Conservation (phyloP, 1,140 invertebrate species). For the Latrodectus geometricus region DNA sequence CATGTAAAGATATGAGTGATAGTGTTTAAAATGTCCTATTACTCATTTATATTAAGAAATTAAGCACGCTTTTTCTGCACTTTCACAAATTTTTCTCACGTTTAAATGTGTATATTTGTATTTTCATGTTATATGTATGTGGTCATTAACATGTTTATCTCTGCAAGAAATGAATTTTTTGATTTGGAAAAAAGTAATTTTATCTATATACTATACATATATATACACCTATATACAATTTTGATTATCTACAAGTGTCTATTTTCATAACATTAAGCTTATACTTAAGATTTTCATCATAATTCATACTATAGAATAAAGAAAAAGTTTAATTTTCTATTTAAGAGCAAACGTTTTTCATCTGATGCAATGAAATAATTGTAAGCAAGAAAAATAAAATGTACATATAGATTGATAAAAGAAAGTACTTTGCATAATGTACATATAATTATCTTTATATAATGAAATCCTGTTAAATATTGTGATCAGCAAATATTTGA, state of each 20-base stretch:
- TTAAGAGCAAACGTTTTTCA: not conserved
- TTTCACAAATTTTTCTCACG: not conserved
- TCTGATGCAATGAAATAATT: not conserved
- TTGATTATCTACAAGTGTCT: conserved; percentile 5
- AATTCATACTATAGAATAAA: conserved; percentile 14
- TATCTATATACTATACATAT: conserved; percentile 14
- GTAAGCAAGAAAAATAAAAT: not conserved
- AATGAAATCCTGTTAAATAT: not conserved
- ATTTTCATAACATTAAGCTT: conserved; percentile 51
- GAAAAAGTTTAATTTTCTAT: not conserved
- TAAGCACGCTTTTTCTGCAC: no score
- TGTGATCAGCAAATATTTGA: not conserved
- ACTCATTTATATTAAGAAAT: no score
- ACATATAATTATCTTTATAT: not conserved
- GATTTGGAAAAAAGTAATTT: not conserved
- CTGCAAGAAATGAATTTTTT: not conserved
- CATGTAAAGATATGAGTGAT: no score
- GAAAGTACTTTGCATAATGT: not conserved
- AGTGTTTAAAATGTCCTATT: no score
- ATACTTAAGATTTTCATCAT: conserved; percentile 29
- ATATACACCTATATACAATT: conserved; percentile 34
- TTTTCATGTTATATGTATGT: not conserved
- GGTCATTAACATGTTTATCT: not conserved
- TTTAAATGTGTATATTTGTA: conserved; percentile 13
- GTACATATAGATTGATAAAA: not conserved